Evolutionary conservation across 2,113 vertebrate genomes (phyloP).

Genomic region (Takifugu bimaculatus): DNA sequence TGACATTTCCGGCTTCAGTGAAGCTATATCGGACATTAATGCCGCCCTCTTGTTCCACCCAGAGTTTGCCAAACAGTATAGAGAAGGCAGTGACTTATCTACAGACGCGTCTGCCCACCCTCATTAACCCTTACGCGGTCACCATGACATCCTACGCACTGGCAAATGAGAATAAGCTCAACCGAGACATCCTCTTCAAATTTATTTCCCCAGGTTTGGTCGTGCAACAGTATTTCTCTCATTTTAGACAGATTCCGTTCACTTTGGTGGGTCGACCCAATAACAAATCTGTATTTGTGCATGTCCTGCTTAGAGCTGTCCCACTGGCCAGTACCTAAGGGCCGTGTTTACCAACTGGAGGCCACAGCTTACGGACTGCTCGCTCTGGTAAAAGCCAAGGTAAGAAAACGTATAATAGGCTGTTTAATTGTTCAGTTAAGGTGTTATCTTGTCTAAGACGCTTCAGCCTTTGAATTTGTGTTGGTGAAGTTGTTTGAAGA

Average conservation of each 20-base stretch:
- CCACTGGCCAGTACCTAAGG: constrained; percentile 72
- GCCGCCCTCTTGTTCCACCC: neutral
- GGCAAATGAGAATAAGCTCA: constrained; percentile 60
- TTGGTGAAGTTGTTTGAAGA: constrained; percentile 47
- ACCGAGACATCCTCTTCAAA: constrained; percentile 52
- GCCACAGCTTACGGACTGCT: constrained; percentile 86
- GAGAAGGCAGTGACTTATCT: constrained; percentile 72
- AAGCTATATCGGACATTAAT: too few relatives aligned
- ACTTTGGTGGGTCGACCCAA: too few relatives aligned
- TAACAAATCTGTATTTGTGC: too few relatives aligned
- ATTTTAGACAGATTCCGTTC: too few relatives aligned
- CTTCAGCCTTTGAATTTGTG: neutral
- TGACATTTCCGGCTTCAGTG: too few relatives aligned
- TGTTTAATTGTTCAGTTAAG: too few relatives aligned
- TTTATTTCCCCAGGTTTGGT: constrained; percentile 70
- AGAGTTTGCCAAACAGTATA: constrained; percentile 75
- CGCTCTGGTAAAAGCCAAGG: constrained; percentile 72
- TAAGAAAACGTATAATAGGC: constrained; percentile 15
- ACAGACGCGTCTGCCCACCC: constrained; percentile 39
- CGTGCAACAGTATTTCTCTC: too few relatives aligned
- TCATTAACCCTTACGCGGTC: constrained; percentile 80
- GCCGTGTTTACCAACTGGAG: constrained; percentile 77
- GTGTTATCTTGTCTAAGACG: too few relatives aligned
- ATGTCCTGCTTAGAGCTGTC: constrained; percentile 44
- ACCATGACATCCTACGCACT: constrained; percentile 83